Evolutionary conservation across 2,113 vertebrate species (phyloP).

Genomic region (Litocranius walleri): DNA sequence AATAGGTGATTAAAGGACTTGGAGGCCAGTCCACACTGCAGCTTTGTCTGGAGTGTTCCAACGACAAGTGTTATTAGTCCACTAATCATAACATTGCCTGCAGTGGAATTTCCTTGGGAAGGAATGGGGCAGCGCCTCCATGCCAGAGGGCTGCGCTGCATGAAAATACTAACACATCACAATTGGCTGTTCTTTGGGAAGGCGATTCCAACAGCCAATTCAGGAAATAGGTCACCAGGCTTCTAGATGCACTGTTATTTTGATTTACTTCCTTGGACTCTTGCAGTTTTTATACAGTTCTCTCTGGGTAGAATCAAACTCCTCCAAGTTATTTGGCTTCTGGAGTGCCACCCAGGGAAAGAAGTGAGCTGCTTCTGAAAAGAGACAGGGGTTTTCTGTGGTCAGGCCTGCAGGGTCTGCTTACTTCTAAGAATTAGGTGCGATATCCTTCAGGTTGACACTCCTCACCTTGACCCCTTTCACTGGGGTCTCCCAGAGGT

Average conservation of each 20-base stretch:
- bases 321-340: constrained; percentile 8
- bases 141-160: constrained; percentile 65
- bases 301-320: constrained; percentile 26
- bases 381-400: neutral
- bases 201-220: constrained; percentile 64
- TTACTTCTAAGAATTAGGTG: constrained; percentile 7
- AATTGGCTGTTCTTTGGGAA: constrained; percentile 71
- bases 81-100: constrained; percentile 77
- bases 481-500: neutral
- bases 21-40: constrained; percentile 74
- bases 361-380: neutral
- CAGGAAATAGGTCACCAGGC: constrained; percentile 74
- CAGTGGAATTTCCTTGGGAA: constrained; percentile 77
- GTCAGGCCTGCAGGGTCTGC: neutral
- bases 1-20: constrained; percentile 77
- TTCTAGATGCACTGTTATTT: constrained; percentile 63
- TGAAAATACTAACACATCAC: constrained; percentile 71
- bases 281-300: constrained; percentile 40
- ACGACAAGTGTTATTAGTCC: constrained; percentile 75
- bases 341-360: neutral
- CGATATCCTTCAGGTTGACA: neutral
- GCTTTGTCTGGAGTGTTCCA: constrained; percentile 76
- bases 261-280: constrained; percentile 64
- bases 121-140: constrained; percentile 72
- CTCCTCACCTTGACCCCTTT: constrained; percentile 13